Evolutionary conservation across 1,140 invertebrate genomes (phyloP), one percentile per base, ranked within the genome.

Genomic region (Euschistus heros): DNA sequence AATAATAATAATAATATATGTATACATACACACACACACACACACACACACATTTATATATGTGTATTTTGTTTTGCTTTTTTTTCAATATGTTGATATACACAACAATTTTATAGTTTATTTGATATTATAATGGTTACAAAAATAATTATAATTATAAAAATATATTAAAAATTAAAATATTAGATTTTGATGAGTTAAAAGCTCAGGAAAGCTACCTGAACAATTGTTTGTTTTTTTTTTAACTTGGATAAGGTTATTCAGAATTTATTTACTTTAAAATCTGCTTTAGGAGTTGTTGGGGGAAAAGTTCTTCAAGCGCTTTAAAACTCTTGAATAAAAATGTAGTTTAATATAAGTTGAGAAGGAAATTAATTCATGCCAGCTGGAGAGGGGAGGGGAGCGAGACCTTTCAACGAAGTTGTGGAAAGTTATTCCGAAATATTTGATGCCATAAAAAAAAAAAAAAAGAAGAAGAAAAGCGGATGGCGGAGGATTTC

Each of bases 341-440:
- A 57, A 57, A 57, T 57, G 54, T 57, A 57, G 54, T 57, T 57
- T 57, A 57, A 57, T 57, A 24, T 57, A 57, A 57, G 54, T 57
- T 57, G 54, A 24, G 24, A 57, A 57, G 18, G 18, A 57, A 57
- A 57, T 57, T 57, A 57, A 57, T 57, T 57, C 20, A 22, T 54
- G 54, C 54, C 24, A 57, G 24, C 18, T 24, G 18, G 33, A 57
- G 24, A 24, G 18, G 24, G 54, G 54, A 18, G n/a, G 6, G n/a
- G 52, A 24, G n/a, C 22, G 13, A 52, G n/a, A n/a, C n/a, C 18
- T 26, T 57, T 57, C 24, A 0, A 14, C 54, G 18, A 57, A 57
- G 54, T 57, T 57, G 3, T 15, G 15, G 3, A 24, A 26, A 57
- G 54, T 57, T 57, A 24, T 24, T 26, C 54, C 24, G 18, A 24